Evolutionary conservation across 2,113 vertebrate species (phyloP), one percentile per base, ranked within the genome.

Genomic region (Pleuronectes platessa): DNA sequence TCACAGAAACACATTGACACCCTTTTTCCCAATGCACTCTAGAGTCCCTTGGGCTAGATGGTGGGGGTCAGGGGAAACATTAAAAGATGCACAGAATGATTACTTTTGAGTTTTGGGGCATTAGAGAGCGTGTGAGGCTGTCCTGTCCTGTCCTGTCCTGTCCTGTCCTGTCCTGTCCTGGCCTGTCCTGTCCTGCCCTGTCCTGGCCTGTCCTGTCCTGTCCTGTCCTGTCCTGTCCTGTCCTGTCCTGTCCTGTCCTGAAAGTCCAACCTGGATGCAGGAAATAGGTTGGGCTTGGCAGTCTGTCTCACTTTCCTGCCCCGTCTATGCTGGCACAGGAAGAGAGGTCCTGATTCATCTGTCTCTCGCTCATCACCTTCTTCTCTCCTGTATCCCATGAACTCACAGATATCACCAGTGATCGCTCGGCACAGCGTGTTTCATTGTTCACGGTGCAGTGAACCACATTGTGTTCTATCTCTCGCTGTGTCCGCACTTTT

Each of bases 41-140:
- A 26, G 5, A 68, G 59, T 76, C 86, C 86, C 90, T 90, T 90
- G 92, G 92, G 92, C 93, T 93, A 91, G 88, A 90, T 75, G 77
- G 84, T 80, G 12, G 35, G 15, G 35, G 62, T 66, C 49, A 80
- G 71, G 24, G 40, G 47, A 64, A 54, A 45, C 26, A 53, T 59
- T 55, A 45, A 7, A 40, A 31, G 68, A 74, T 12, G 31, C 51
- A 13, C n/a, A 37, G 27, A 61, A 42, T 23, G 15, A 18, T 3
- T 9, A 2, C 21, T 51, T 26, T 56, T 26, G 2, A 3, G 5
- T 31, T 53, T 70, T 55, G 14, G 7, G 11, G 15, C 24, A 14
- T 47, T 70, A 64, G 47, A 4, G 10, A 42, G 40, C 1, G 9
- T 40, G 37, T 40, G 10, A 40, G 37, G 10, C 37, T 40, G 37